phyloP scores from a whole-genome alignment of 2,797 vertebrate genomes.

The Apodemus agrarius region DNA sequence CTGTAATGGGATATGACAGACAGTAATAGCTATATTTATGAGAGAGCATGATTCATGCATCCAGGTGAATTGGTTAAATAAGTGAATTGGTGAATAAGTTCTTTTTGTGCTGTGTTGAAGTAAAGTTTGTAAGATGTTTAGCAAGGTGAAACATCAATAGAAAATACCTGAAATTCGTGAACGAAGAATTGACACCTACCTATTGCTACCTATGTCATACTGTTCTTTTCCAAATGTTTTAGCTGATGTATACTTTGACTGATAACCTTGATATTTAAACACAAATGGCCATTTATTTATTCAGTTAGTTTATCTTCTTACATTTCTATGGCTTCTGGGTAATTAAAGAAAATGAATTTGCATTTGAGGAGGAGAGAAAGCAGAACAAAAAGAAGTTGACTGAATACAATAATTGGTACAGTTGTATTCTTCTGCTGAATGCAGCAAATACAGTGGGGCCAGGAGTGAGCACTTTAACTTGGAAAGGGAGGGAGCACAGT shows the following conservation, averaged over 20 bases:
- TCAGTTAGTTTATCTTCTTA: neutral
- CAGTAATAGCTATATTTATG: neutral
- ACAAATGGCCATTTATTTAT: neutral
- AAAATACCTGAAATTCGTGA: neutral
- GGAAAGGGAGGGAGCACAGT: neutral
- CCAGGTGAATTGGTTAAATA: neutral
- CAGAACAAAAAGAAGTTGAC: neutral
- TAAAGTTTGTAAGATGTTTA: constrained; percentile 30
- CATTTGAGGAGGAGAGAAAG: neutral
- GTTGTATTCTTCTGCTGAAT: constrained; percentile 2
- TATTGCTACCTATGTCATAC: neutral
- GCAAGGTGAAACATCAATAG: neutral
- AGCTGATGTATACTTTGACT: neutral
- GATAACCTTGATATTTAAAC: neutral
- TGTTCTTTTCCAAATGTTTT: neutral
- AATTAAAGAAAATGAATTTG: neutral
- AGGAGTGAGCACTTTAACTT: neutral
- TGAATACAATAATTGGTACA: neutral
- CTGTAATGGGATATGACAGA: neutral
- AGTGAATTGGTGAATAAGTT: constrained; percentile 13
- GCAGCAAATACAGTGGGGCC: neutral
- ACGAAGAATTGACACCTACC: neutral
- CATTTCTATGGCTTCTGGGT: neutral
- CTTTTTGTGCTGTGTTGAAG: neutral
- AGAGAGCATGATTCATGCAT: neutral